Percentiles rank a stretch among this genome's conserved stretches.
These are phyloP conservation scores for Chironomus riparius DNA, from an alignment of 2,888 invertebrate genomes.

Conservation along the genomic window DNA sequence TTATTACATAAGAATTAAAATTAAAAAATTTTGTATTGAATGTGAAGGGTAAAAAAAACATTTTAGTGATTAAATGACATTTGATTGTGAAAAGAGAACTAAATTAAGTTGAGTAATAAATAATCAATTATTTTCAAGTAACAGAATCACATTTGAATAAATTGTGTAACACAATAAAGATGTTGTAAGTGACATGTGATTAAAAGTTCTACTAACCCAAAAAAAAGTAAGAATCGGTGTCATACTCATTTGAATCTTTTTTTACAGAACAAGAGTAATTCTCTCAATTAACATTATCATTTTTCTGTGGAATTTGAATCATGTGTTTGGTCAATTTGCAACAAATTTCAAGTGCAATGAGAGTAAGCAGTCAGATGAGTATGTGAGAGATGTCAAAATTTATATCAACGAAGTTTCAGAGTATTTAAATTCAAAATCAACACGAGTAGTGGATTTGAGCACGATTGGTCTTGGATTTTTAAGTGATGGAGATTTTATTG, in stretches of 20 bases:
- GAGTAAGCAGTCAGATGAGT: background rate
- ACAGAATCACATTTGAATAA: background rate
- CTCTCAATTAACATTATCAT: background rate
- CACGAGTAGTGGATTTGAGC: background rate
- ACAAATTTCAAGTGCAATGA: constrained; percentile 16
- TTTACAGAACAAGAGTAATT: too few species aligned
- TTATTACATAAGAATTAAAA: too few species aligned
- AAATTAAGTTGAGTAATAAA: too few species aligned
- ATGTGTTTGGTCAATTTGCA: background rate
- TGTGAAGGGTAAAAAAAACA: too few species aligned
- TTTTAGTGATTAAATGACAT: too few species aligned
- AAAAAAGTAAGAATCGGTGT: background rate
- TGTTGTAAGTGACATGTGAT: background rate
- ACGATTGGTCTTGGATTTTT: constrained; percentile 5
- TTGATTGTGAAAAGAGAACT: too few species aligned
- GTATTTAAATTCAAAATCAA: background rate
- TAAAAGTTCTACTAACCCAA: background rate
- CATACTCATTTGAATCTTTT: too few species aligned
- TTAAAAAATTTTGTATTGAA: too few species aligned
- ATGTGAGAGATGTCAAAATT: background rate
- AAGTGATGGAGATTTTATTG: background rate
- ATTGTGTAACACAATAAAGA: background rate
- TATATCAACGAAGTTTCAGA: background rate
- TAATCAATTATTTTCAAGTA: background rate
- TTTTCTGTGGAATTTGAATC: background rate